Base-by-base conservation (phyloP, 2,797 vertebrate genomes). In the Nasua narica region DNA sequence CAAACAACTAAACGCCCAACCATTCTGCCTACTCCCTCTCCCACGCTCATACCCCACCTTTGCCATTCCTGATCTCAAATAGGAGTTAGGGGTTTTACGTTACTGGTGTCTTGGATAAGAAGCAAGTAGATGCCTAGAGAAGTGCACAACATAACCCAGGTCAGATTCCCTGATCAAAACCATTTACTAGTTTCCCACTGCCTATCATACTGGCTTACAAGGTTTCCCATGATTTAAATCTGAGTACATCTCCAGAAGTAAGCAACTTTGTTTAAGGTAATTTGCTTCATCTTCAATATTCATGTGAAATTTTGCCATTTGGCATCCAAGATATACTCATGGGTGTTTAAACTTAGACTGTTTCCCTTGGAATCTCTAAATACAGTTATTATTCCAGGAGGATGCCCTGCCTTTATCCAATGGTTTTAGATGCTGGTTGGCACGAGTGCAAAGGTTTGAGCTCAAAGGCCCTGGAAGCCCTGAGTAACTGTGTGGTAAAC, bases 281-380 rank as follows among this genome's bases (percentile, higher is more conserved):
- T 48, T 95, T 76, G 54, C 37, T 87, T 94, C 58, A 65, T 88
- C 16, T 87, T 89, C 91, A 97, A 60, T 79, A 91, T 69, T 93
- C 76, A 77, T 15, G 35, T 52, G 40, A 62, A 81, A 87, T 25
- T 92, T 74, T 84, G 18, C 11, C 23, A 96, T 89, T 79, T 89
- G 21, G 32, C 18, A 67, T 82, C 40, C 62, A 96, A 90, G 89
- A 87, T 76, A 52, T 11, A 46, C 23, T 25, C 52, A 23, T 12
- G 18, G 1, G 11, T 54, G 5, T 62, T 95, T 90, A 92, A 54
- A 62, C 87, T 87, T 86, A 85, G 88, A 70, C 21, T 81, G 23
- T 40, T 92, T 83, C 14, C 50, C 25, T 76, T 76, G 79, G 91
- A 86, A 62, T 85, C 83, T 92, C 54, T 95, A 52, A 92, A 92